Evolutionary conservation across 2,797 vertebrate genomes (phyloP), one percentile per base, ranked within the genome.

Genomic region (Onychomys torridus): DNA sequence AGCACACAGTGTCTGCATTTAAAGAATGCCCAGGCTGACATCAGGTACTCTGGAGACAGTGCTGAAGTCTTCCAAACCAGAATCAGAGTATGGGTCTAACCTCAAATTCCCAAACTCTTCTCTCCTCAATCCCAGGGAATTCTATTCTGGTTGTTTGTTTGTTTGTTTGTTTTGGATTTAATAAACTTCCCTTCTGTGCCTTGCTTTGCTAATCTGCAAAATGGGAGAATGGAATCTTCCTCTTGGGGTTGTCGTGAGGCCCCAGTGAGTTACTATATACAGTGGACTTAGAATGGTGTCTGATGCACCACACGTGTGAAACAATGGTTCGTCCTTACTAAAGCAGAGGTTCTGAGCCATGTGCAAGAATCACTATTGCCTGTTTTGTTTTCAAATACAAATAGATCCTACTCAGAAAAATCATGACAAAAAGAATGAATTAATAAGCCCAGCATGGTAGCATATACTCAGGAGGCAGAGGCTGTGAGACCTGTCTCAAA

Each of bases 141-240:
- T 77, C 52, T 61, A 13, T 23, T 61, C 19, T 34, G 5, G 19
- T 32, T 49, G n/a, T 83, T 83, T 43, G 23, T 61, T 46, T 83
- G 57, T 43, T 82, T n/a, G n/a, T n/a, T 85, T 67, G 46, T 27
- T 55, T 67, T 63, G 65, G 29, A 83, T 85, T 94, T 40, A 43
- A 3, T 79, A 71, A 71, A 40, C 63, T 27, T 25, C n/a, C 49
- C 27, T 4, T 65, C 29, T 71, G 65, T 55, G 40, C 65, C 84
- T 89, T 85, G 67, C 29, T 93, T 88, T 93, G 78, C 40, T 65
- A 87, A 75, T 34, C 78, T 85, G 65, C 61, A 46, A 91, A 91
- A 81, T 49, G 78, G 78, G 49, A 82, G 32, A 46, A 16, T 7
- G 21, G 34, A 27, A 17, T 67, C 11, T 73, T 61, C 71, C 52